Conservation (phyloP, 2,888 invertebrate genomes). For the Lycophotia porphyrea region DNA sequence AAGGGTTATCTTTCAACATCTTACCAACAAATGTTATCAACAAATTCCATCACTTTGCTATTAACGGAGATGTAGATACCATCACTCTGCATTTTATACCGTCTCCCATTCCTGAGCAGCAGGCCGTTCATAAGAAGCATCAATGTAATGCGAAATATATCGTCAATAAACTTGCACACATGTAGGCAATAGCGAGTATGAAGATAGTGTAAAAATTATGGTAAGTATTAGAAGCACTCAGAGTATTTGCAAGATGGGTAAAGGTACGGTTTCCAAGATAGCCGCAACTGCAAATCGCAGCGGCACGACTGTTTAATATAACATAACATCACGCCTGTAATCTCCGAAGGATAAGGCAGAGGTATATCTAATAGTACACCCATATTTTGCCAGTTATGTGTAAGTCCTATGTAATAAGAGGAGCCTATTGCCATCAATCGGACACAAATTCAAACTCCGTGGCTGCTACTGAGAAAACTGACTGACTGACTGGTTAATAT, state of each 20-base stretch:
- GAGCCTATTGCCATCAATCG: too few species aligned
- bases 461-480: too few species aligned
- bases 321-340: too few species aligned
- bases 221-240: slow-evolving; percentile 61
- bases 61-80: not conserved
- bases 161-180: slow-evolving; percentile 48
- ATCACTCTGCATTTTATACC: not conserved
- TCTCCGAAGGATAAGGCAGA: too few species aligned
- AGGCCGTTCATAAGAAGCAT: slow-evolving; percentile 7
- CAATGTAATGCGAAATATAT: slow-evolving; percentile 46
- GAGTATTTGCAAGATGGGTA: slow-evolving; percentile 50
- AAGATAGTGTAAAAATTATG: slow-evolving; percentile 63
- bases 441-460: too few species aligned
- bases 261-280: not conserved
- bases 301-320: too few species aligned
- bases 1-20: not conserved
- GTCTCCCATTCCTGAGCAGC: not conserved
- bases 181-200: slow-evolving; percentile 34
- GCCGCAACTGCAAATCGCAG: not conserved
- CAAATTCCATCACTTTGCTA: not conserved
- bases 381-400: too few species aligned
- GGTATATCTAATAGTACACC: too few species aligned
- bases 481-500: too few species aligned
- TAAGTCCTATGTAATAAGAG: too few species aligned
- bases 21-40: not conserved